Conservation (phyloP, 2,888 invertebrate species). For the Halictus ligatus region DNA sequence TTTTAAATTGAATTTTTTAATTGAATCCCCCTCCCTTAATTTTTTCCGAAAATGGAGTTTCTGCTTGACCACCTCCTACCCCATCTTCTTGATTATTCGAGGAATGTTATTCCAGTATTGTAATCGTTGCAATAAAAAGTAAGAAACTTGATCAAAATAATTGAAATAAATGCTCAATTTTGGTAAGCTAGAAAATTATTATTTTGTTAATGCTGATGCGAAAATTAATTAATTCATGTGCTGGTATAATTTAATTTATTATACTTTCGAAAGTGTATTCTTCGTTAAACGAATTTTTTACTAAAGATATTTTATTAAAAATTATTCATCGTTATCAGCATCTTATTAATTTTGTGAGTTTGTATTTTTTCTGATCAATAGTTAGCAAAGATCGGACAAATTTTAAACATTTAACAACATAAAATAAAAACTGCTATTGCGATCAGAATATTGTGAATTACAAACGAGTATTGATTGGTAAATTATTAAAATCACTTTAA, state of each 20-base stretch:
- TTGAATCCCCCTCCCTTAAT: neutral
- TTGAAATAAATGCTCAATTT: neutral
- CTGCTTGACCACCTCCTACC: neutral
- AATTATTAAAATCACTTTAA: neutral
- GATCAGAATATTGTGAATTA: neutral
- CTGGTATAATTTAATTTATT: neutral
- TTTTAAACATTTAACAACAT: neutral
- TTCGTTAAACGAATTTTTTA: neutral
- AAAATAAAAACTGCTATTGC: neutral
- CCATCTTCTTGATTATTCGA: neutral
- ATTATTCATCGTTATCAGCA: neutral
- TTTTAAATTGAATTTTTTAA: conserved; percentile 11
- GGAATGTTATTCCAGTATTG: neutral
- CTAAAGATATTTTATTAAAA: neutral
- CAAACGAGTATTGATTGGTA: neutral
- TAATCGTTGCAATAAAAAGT: neutral
- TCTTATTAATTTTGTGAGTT: neutral
- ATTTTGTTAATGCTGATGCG: neutral
- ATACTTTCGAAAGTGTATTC: neutral
- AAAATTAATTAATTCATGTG: neutral
- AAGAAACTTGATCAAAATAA: neutral
- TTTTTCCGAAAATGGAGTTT: neutral
- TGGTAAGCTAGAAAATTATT: neutral
- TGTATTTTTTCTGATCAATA: neutral
- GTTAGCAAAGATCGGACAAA: neutral